A percentile compares a stretch with the other conserved stretches of the same genome.
Evolutionary conservation across 1,140 invertebrate genomes (phyloP).

Genomic region (Caenorhabditis elegans): WBcel235 BX284604.4:6410501-6411000

Average conservation of each 20-base stretch:
- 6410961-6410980: neutral
- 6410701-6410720: neutral
- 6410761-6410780: neutral
- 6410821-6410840: neutral
- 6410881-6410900: neutral
- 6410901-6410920: neutral
- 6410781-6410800: neutral
- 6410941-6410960: neutral
- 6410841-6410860: neutral
- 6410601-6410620: too few relatives aligned
- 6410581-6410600: too few relatives aligned
- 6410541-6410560: too few relatives aligned
- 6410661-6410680: constrained; percentile 9
- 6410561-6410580: too few relatives aligned
- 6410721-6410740: constrained; percentile 24
- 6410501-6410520: too few relatives aligned
- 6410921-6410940: neutral
- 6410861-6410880: neutral
- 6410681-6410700: neutral
- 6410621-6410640: too few relatives aligned
- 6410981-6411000: too few relatives aligned
- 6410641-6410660: constrained; percentile 17
- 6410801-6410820: constrained; percentile 23
- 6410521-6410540: too few relatives aligned
- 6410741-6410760: neutral